These are phyloP conservation scores for Portunus trituberculatus DNA, from an alignment of 1,140 invertebrate species.

Conservation along the genomic window DNA sequence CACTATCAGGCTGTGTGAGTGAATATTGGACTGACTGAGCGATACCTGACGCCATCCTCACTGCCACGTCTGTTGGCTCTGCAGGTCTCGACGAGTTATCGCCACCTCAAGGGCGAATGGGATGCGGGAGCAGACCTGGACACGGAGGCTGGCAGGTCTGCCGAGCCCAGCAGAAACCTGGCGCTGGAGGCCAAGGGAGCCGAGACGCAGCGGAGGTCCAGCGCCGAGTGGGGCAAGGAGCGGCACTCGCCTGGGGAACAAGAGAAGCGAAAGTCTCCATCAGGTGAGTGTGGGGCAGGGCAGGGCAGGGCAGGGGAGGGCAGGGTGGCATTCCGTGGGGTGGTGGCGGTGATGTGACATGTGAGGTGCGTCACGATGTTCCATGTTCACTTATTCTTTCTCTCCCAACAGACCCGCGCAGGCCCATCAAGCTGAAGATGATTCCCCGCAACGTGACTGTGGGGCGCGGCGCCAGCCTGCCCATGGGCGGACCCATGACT, in stretches of 20 bases:
- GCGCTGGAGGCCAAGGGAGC: neutral
- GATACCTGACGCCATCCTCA: neutral
- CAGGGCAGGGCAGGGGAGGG: neutral
- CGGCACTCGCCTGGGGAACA: neutral
- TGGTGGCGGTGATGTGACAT: neutral
- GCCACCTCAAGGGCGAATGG: neutral
- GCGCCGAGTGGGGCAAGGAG: neutral
- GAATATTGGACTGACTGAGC: neutral
- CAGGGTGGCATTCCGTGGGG: neutral
- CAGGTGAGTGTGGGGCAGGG: neutral
- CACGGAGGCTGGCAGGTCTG: neutral
- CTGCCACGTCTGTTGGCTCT: neutral
- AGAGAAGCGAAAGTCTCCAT: neutral
- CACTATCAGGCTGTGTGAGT: neutral
- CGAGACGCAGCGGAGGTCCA: neutral
- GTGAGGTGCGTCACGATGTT: neutral
- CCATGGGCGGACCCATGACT: neutral
- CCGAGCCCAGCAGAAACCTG: neutral
- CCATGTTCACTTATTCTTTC: neutral
- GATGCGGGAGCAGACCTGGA: neutral
- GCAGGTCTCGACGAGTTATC: neutral
- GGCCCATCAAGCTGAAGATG: conserved; percentile 68
- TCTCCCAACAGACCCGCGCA: conserved; percentile 53
- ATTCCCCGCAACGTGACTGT: conserved; percentile 65
- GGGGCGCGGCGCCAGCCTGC: neutral